Evolutionary conservation across 2,888 invertebrate genomes (phyloP).

Genomic region (Papilio gigon): DNA sequence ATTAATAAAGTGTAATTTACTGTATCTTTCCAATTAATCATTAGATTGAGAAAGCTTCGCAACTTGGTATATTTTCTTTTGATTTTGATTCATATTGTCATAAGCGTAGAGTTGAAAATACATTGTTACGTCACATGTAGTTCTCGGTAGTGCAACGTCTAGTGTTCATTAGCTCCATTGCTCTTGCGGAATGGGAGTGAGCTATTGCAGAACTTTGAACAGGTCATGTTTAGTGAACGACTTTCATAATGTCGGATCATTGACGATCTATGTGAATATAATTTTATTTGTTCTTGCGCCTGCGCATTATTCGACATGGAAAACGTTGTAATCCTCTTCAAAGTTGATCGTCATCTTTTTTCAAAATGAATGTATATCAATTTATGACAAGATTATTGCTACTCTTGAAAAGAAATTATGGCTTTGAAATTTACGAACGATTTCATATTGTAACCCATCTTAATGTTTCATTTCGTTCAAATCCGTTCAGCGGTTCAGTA

Average conservation of each 20-base stretch:
- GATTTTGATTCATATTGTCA: not conserved
- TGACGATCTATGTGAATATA: not conserved
- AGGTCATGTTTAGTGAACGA: conserved; percentile 32
- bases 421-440: too few species aligned
- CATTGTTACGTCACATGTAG: conserved; percentile 60
- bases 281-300: not conserved
- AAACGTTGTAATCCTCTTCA: too few species aligned
- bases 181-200: conserved; percentile 60
- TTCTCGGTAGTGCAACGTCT: conserved; percentile 48
- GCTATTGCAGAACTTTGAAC: conserved; percentile 57
- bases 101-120: conserved; percentile 23
- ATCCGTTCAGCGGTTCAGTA: not conserved
- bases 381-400: too few species aligned
- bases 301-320: too few species aligned
- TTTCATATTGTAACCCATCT: not conserved
- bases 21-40: not conserved
- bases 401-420: too few species aligned
- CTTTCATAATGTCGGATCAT: conserved; percentile 27
- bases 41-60: conserved; percentile 37
- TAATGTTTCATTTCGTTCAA: not conserved
- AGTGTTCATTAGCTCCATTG: conserved; percentile 69
- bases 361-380: too few species aligned
- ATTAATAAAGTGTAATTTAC: conserved; percentile 12
- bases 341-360: too few species aligned
- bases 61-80: conserved; percentile 18